Conservation (phyloP, 2,113 vertebrate genomes). For the Noturus placidus region DNA sequence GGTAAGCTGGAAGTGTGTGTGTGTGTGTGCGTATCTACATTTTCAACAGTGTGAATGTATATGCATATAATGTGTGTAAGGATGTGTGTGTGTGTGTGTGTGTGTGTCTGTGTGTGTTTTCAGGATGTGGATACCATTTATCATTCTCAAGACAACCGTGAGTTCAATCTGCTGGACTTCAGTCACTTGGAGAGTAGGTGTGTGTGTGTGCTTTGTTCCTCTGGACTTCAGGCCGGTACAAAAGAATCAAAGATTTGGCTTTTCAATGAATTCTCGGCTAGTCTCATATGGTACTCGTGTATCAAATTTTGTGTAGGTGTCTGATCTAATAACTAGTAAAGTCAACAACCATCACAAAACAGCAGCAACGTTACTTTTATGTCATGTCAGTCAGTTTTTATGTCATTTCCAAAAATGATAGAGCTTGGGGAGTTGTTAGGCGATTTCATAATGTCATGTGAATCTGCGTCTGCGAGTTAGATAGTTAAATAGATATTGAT, state of each 20-base stretch:
- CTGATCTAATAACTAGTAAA: no score
- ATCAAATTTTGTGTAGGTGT: no score
- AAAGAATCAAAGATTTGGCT: background rate
- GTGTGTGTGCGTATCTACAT: conserved; percentile 28
- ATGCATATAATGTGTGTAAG: background rate
- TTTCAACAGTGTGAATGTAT: background rate
- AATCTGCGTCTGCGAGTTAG: background rate
- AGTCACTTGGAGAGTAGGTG: conserved; percentile 89
- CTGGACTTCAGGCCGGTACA: background rate
- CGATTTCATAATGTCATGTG: background rate
- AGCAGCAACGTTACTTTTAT: no score
- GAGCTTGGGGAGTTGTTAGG: background rate
- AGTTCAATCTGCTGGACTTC: conserved; percentile 89
- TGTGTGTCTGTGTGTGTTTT: conserved; percentile 27
- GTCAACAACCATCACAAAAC: no score
- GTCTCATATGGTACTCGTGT: no score
- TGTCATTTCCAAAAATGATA: background rate
- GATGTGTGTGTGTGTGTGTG: background rate
- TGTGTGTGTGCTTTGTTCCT: conserved; percentile 17
- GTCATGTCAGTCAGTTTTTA: no score
- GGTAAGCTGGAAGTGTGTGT: conserved; percentile 73
- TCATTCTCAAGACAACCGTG: conserved; percentile 89
- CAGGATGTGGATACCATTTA: conserved; percentile 94
- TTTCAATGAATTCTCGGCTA: background rate
- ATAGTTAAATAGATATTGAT: background rate